These are phyloP conservation scores for Kradibia gibbosae DNA, from an alignment of 1,140 invertebrate genomes.

Conservation along the genomic window DNA sequence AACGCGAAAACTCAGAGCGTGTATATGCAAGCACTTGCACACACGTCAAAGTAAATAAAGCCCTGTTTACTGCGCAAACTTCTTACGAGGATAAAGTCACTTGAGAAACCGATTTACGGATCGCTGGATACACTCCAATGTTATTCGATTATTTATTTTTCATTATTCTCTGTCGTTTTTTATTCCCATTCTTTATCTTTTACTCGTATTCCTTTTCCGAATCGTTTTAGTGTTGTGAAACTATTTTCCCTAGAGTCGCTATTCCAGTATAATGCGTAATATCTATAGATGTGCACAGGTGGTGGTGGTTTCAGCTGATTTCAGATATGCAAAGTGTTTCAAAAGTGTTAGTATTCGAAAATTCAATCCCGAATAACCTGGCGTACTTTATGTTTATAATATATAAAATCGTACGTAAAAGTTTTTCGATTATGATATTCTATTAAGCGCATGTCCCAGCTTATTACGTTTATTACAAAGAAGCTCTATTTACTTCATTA, in stretches of 20 bases:
- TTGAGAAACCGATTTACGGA: slow-evolving; percentile 20
- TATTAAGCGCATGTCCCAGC: no score
- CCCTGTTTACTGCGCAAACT: background rate
- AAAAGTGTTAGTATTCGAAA: background rate
- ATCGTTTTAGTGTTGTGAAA: background rate
- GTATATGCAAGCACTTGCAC: background rate
- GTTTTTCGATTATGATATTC: background rate
- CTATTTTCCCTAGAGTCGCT: background rate
- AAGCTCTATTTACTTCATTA: no score
- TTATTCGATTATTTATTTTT: background rate
- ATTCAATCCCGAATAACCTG: slow-evolving; percentile 12
- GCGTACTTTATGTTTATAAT: background rate
- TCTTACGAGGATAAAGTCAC: background rate
- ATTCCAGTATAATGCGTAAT: slow-evolving; percentile 9
- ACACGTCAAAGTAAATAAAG: background rate
- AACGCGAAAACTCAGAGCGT: background rate
- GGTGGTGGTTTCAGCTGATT: background rate
- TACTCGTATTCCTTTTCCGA: background rate
- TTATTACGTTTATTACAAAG: no score
- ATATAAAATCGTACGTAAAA: background rate
- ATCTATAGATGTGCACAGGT: background rate
- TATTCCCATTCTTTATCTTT: background rate
- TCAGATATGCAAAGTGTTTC: slow-evolving; percentile 3
- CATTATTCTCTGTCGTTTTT: background rate
- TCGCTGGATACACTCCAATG: slow-evolving; percentile 3